Evolutionary conservation across 1,140 invertebrate species (phyloP), one percentile per base, ranked within the genome.

Genomic region (Dinoponera quadriceps): DNA sequence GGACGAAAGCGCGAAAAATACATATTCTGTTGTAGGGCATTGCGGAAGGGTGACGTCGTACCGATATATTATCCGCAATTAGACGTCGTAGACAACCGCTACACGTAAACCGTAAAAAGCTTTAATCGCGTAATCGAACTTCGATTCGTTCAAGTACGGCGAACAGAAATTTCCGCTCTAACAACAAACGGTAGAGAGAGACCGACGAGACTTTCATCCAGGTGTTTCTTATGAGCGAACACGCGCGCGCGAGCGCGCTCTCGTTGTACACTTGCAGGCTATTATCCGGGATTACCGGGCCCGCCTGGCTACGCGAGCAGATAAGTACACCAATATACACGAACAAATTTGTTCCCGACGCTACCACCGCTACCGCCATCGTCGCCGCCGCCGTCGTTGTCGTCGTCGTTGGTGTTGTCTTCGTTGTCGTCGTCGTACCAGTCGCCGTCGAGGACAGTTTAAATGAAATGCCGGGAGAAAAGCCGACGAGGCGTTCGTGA

Each of bases 221-320:
- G 44, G 44, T 49, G 60, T 88, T 87, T 84, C 82, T 87, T 74
- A 74, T 57, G 78, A 60, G 69, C 59, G 38, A 44, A 11, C 38
- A 11, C 3, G 38, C 38, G 38, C 38, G 38, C 38, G 38, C 38
- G 7, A 2, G 49, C 57, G 66, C 18, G 54, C 78, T 73, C 77
- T 86, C 78, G 63, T 82, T 68, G 82, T 73, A 66, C 59, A 81
- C 86, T 85, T 69, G 57, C 60, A 66, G 57, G 71, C 82, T 69
- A 88, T 88, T 88, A 88, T 87, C 75, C 65, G n/a, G 82, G 75
- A 88, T 88, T 87, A 87, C 69, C 44, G 63, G 59, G 65, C 71
- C 65, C 29, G 86, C 51, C 62, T 59, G 25, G 72, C 63, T 62
- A 77, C 71, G 33, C 20, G 82, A 44, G 54, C 11, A 77, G 75